Base-by-base conservation (phyloP, 2,888 invertebrate genomes). In the Eupelmus urozonus region DNA sequence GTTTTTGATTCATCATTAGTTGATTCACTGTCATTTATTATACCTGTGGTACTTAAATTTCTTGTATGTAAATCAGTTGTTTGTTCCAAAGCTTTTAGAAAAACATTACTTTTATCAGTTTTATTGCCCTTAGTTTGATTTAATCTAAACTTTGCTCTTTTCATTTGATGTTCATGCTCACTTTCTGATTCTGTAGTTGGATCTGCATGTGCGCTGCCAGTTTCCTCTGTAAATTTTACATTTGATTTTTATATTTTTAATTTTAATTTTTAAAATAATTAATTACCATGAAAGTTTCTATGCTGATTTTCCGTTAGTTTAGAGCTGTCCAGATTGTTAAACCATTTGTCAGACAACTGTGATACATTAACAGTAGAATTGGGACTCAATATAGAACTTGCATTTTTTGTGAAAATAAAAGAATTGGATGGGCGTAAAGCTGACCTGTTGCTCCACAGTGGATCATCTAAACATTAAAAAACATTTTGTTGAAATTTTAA, bases 361-460 rank as follows among this genome's bases (percentile, higher is more conserved):
- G 27, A 59, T 27, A 53, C 9, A 4, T 76, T 60, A 0, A 78
- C 5, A 9, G 25, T 16, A 0, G 83, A 84, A 62, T 73, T 66
- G 4, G 74, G 13, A 40, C 80, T 53, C 25, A 85, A 65, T 0
- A 74, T 7, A 18, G 23, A 23, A 55, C 49, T 71, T 4, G 82
- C 80, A 67, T 82, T 60, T 70, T 79, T 80, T 3, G 40, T 18
- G 4, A 16, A 3, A 18, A 51, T 42, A 9, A 62, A 4, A n/a
- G 49, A 42, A 4, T 7, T 62, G 1, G 82, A 82, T 25, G 27
- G 73, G 4, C 72, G 62, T 1, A 29, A 2, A 18, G 51, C 49
- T 7, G 83, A 75, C 25, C 80, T 79, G 2, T 82, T 74, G 2
- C 79, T 81, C 69, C 85, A 80, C 0, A 81, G 18, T 16, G 65